These are phyloP conservation scores for Ursus arctos DNA, from an alignment of 2,113 vertebrate genomes.

Conservation along the genomic window DNA sequence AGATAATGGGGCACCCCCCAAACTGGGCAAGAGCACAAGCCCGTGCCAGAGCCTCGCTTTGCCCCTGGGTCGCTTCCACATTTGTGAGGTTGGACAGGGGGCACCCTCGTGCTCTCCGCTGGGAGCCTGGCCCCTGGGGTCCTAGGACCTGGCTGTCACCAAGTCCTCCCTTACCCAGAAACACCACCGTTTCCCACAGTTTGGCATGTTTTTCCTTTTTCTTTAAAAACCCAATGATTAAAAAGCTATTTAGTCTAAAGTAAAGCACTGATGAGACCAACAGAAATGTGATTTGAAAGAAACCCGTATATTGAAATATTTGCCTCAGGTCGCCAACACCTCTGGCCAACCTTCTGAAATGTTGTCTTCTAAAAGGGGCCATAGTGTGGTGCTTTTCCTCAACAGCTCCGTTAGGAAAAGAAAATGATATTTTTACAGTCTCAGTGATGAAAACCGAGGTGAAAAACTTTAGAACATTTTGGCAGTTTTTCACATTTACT, in stretches of 20 bases:
- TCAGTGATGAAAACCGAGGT: constrained; percentile 29
- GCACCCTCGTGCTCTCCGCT: fast-evolving
- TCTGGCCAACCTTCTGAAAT: not conserved
- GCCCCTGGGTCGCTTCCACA: not conserved
- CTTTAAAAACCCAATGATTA: not conserved
- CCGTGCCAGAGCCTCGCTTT: not conserved
- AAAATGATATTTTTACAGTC: constrained; percentile 33
- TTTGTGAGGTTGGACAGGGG: not conserved
- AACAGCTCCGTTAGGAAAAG: not conserved
- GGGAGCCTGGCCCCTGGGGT: not conserved
- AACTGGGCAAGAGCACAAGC: not conserved
- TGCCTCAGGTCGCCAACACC: not conserved
- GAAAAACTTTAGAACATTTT: constrained; percentile 48
- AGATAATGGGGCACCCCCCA: not conserved
- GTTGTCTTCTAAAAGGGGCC: not conserved
- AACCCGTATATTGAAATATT: not conserved
- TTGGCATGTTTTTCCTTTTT: not conserved
- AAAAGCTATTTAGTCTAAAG: not conserved
- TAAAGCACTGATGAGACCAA: not conserved
- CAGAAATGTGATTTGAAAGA: not conserved
- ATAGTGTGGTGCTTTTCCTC: not conserved
- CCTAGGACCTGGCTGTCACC: fast-evolving
- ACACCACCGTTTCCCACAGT: not conserved
- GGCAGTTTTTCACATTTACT: constrained; percentile 47
- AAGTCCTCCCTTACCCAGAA: not conserved